phyloP scores from a whole-genome alignment of 2,797 vertebrate genomes.

The Smutsia gigantea region DNA sequence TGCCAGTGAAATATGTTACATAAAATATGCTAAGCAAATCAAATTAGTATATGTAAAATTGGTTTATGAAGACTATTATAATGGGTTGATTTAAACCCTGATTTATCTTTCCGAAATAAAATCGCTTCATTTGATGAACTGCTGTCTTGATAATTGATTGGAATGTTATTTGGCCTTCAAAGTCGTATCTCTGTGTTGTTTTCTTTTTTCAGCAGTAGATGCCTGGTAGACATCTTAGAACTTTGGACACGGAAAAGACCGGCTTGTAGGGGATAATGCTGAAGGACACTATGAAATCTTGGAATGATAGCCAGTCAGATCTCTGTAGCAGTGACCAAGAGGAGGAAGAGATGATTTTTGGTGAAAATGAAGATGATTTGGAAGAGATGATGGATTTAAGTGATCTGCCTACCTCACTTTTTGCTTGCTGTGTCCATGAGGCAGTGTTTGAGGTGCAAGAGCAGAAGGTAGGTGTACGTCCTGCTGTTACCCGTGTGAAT shows the following conservation, averaged over 20 bases:
- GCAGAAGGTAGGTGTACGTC: constrained; percentile 88
- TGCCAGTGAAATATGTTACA: background rate
- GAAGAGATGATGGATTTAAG: constrained; percentile 98
- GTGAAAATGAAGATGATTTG: constrained; percentile 90
- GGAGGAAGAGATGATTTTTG: constrained; percentile 94
- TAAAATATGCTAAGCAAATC: constrained; percentile 36
- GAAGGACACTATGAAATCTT: constrained; percentile 90
- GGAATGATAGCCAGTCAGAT: constrained; percentile 92
- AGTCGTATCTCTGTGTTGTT: background rate
- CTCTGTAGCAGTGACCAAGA: constrained; percentile 95
- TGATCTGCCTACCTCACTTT: constrained; percentile 94
- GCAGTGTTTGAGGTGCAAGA: constrained; percentile 91
- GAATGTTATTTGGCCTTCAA: background rate
- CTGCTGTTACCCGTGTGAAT: background rate
- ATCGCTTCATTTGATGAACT: background rate
- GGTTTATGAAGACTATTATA: background rate
- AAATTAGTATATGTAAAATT: constrained; percentile 6
- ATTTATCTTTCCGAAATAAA: constrained; percentile 39
- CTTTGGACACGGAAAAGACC: background rate
- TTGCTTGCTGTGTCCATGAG: constrained; percentile 94
- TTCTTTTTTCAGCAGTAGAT: constrained; percentile 55
- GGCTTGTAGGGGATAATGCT: constrained; percentile 85
- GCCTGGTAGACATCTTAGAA: constrained; percentile 58
- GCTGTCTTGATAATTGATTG: background rate
- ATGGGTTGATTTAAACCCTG: constrained; percentile 33